Percentiles rank a stretch among this genome's conserved stretches.
These are phyloP conservation scores for Enteromius argenteus DNA, from an alignment of 2,797 vertebrate genomes.

Conservation along the genomic window DNA sequence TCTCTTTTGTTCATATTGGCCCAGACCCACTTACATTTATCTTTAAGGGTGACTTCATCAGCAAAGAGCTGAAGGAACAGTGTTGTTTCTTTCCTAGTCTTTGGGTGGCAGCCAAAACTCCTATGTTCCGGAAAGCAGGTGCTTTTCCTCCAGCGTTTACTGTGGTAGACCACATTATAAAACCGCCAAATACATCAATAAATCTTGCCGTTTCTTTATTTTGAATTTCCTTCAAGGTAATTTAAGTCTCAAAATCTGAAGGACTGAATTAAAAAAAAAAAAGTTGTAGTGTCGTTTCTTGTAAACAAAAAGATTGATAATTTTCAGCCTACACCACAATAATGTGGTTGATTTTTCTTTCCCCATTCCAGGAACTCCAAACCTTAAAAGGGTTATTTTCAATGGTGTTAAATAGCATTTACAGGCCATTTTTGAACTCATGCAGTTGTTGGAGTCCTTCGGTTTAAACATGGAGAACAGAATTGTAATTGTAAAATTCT, in stretches of 20 bases:
- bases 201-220: background rate
- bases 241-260: background rate
- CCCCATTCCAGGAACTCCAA: background rate
- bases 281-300: background rate
- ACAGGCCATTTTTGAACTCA: too few species aligned
- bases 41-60: constrained; percentile 29
- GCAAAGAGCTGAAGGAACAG: constrained; percentile 27
- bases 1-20: constrained; percentile 25
- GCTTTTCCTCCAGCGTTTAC: background rate
- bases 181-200: background rate
- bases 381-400: background rate
- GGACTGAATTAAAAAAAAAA: too few species aligned
- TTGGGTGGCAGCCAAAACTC: constrained; percentile 46
- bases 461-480: too few species aligned
- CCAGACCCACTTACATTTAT: constrained; percentile 31
- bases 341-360: background rate
- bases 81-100: constrained; percentile 16
- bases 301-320: background rate
- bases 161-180: background rate
- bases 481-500: too few species aligned
- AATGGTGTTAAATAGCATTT: too few species aligned
- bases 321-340: background rate
- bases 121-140: constrained; percentile 18
- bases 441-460: too few species aligned
- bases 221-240: background rate